Evolutionary conservation across 2,797 vertebrate genomes (phyloP).

Genomic region (Propithecus deckenii): DNA sequence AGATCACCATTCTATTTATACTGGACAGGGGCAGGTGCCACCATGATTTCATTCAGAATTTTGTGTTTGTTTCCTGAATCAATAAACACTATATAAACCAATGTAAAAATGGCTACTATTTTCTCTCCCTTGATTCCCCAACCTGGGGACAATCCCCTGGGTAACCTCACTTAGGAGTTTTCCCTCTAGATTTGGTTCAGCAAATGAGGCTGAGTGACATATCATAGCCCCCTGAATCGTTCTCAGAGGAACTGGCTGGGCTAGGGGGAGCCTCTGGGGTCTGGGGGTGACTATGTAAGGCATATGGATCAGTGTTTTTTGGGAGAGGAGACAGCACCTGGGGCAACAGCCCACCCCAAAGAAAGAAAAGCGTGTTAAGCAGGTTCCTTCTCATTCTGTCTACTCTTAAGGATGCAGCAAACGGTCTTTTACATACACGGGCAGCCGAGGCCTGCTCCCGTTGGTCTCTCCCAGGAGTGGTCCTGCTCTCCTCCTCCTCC

Average conservation of each 20-base stretch:
- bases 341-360: neutral
- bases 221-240: neutral
- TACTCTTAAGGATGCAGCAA: neutral
- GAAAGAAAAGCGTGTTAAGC: neutral
- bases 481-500: neutral
- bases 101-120: constrained; percentile 73
- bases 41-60: constrained; percentile 77
- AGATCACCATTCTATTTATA: neutral
- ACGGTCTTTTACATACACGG: neutral
- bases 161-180: neutral
- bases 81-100: constrained; percentile 82
- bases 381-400: no score
- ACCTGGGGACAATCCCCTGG: neutral
- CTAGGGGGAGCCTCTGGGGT: neutral
- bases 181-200: constrained; percentile 44
- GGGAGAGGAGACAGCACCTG: constrained; percentile 33
- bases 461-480: neutral
- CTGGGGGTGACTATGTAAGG: neutral
- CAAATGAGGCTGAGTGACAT: neutral
- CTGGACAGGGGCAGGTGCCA: constrained; percentile 53
- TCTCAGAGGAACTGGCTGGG: constrained; percentile 5
- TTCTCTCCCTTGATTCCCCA: constrained; percentile 61
- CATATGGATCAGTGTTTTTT: constrained; percentile 54
- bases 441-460: neutral
- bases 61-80: constrained; percentile 77